Conservation (phyloP, 2,113 vertebrate species). For the Cavia porcellus region DNA sequence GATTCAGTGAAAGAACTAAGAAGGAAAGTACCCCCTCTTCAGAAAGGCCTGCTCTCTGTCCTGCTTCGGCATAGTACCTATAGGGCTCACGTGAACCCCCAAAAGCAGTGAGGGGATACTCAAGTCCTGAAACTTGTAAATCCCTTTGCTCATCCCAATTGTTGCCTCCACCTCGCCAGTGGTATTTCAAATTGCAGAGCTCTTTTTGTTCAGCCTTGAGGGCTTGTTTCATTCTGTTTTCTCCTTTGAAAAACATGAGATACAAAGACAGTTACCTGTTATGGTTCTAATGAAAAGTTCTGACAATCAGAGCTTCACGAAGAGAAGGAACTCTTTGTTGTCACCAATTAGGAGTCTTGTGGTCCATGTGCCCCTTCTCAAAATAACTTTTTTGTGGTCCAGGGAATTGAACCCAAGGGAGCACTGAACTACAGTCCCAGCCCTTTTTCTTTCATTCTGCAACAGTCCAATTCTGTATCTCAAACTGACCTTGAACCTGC, state of each 20-base stretch:
- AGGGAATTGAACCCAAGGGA: not conserved
- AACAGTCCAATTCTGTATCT: not conserved
- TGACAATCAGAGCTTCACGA: not conserved
- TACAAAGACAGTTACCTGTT: not conserved
- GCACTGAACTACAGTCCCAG: not conserved
- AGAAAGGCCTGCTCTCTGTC: not conserved
- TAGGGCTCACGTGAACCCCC: not conserved
- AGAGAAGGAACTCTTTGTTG: not conserved
- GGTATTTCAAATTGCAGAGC: not conserved
- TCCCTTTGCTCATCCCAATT: not conserved
- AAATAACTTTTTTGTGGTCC: not conserved
- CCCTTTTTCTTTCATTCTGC: not conserved
- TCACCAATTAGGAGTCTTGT: not conserved
- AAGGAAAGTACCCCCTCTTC: not conserved
- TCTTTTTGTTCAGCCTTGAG: not conserved
- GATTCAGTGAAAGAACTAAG: not conserved
- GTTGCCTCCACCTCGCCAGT: too few species aligned
- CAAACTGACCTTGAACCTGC: not conserved
- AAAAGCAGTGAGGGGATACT: too few species aligned
- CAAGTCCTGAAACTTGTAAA: not conserved
- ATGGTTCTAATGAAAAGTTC: not conserved
- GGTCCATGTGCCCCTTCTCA: not conserved
- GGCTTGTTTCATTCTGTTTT: slow-evolving; percentile 25
- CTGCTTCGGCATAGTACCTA: not conserved
- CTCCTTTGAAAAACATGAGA: not conserved